Evolutionary conservation across 1,140 invertebrate species (phyloP), one percentile per base, ranked within the genome.

Genomic region (Aphidius ervi): DNA sequence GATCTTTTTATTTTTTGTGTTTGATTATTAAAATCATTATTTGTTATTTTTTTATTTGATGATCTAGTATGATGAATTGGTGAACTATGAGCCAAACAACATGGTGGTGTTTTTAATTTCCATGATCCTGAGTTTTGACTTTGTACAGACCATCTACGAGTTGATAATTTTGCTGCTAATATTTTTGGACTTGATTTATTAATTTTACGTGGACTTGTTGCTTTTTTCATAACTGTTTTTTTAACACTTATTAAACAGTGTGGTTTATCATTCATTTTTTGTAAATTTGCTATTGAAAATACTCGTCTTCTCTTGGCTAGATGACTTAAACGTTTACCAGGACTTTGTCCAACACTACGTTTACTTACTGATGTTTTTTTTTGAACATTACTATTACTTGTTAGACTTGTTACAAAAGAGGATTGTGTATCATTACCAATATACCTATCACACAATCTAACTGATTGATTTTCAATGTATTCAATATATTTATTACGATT

Each of bases 361-460:
- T 81, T 77, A 58, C 80, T 77, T 37, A 81, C 59, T 48, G 80
- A 72, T 73, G 78, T 83, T 49, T 82, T 68, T 63, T 86, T 86
- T 59, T 74, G 81, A 0, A 83, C 82, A 72, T 82, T 87, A 52
- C 74, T 77, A 49, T 81, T 80, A 56, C 79, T 70, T 0, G 80
- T 78, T 49, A 82, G 83, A 68, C 84, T 83, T 41, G 84, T 75
- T 52, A 83, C 86, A 62, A 86, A 86, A 59, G 83, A 86, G 0
- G 85, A 86, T 58, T 86, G 83, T 1, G 87, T 88, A 68, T 88
- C 87, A 3, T 76, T 79, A 8, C 85, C 84, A 37, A 89, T 79
- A 65, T 83, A 88, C 61, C 87, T 80, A 52, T 86, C 82, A 6
- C 76, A 81, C 59, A 87, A 83, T 63, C 82, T 83, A 46, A 82